Base-by-base conservation (phyloP, 2,113 vertebrate genomes). In the Anhinga anhinga region DNA sequence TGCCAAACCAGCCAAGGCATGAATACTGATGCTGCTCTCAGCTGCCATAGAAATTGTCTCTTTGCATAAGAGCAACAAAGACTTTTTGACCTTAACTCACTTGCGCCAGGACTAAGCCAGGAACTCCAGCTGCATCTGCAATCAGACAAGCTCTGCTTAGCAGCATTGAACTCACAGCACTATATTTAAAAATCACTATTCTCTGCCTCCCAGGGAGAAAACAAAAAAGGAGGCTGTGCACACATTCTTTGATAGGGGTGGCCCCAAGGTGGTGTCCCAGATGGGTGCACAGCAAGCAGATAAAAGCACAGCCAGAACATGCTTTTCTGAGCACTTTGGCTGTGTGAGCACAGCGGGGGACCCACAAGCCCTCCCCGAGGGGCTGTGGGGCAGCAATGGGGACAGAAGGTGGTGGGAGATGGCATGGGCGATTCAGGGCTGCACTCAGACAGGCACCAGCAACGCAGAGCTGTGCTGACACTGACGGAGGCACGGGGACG, bases 1-100 rank as follows among this genome's bases (percentile, higher is more conserved):
- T 93, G 93, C 82, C 86, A 92, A 90, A 72, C 34, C 58, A 61
- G 93, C 95, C 88, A 95, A 88, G 90, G 79, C 80, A 74, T 74
- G 88, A 96, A 95, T 90, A 80, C 88, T 90, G 95, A 95, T 80
- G 80, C 80, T 92, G 79, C 92, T 90, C 85, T 94, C 78, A 95
- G 87, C 85, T 96, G 95, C 90, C 70, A 50, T 4, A 90, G 87
- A 85, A 89, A 87, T 91, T 87, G 95, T 91, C 81, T 91, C 87
- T 94, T 92, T 79, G 74, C 95, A n/a, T 84, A 84, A 90, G 32
- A 84, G 78, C 66, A 56, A 16, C 0, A 42, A 86, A 87, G 89
- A 93, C 84, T 86, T 93, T 97, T 95, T 78, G 89, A 89, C 95
- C 94, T 93, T 73, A 62, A 61, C 42, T 86, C 32, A 25, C 44